These are phyloP conservation scores for Bettongia penicillata DNA, from an alignment of 2,113 vertebrate species.

Conservation along the genomic window DNA sequence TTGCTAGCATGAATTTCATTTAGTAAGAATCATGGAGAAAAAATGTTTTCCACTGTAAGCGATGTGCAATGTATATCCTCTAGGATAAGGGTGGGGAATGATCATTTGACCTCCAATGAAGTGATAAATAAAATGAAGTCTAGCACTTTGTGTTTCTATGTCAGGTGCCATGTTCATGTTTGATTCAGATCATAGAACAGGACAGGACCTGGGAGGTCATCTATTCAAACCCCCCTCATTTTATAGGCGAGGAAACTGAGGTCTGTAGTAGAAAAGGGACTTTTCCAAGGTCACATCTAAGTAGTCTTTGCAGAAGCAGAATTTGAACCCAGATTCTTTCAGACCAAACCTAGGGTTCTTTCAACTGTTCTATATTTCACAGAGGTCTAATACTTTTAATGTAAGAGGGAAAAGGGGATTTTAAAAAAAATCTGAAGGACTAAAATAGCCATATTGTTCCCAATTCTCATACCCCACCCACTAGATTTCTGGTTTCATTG, in stretches of 20 bases:
- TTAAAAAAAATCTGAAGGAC: not conserved
- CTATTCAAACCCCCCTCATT: not conserved
- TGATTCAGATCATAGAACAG: not conserved
- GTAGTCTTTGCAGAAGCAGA: not conserved
- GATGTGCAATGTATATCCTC: not conserved
- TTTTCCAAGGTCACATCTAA: not conserved
- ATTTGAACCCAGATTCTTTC: not conserved
- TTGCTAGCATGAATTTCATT: not conserved
- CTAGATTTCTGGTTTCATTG: slow-evolving; percentile 17
- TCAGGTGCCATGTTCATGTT: not conserved
- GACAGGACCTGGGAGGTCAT: not conserved
- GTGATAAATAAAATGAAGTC: not conserved
- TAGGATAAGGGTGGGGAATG: not conserved
- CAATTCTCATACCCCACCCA: slow-evolving; percentile 8
- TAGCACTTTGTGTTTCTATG: not conserved
- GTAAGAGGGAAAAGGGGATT: slow-evolving; percentile 1
- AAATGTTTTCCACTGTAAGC: not conserved
- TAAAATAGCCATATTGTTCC: slow-evolving; percentile 38
- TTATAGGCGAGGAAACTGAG: not conserved
- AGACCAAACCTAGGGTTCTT: not conserved
- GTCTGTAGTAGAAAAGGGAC: not conserved
- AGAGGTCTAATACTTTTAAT: slow-evolving; percentile 15
- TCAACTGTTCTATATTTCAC: not conserved
- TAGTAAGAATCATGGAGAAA: not conserved
- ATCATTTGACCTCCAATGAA: not conserved